Evolutionary conservation across 2,797 vertebrate species (phyloP), one percentile per base, ranked within the genome.

Genomic region (Mormyrus proboscirostris): DNA sequence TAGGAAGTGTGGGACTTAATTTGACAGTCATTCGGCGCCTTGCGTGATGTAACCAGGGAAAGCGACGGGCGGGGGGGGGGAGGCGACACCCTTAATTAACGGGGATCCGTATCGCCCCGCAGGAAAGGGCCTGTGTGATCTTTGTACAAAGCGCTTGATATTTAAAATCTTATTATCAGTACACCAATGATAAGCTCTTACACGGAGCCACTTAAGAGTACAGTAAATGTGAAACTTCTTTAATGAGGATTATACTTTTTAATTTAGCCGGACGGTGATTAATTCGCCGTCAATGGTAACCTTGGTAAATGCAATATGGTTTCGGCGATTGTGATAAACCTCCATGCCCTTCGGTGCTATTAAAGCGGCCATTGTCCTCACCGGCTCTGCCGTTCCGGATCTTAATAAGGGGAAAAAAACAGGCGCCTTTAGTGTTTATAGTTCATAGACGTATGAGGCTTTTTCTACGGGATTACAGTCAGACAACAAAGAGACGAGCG

Each of bases 281-380:
- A 91, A 92, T 93, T 91, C 89, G 91, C 92, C 92, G 92, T 92
- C 92, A 92, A 84, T 89, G 90, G 83, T 93, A 92, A 93, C 92
- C 91, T 92, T 93, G 91, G 89, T 89, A 90, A 91, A 92, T 91
- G 89, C 89, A 89, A 89, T 90, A 88, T 89, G 89, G 89, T 91
- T 92, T 91, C 87, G 90, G 90, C 84, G 90, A 89, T 90, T 91
- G 89, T 89, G 73, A 29, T 92, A 88, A 90, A 90, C 91, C 89
- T 90, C 59, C 88, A 89, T 89, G 88, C 55, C 90, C 88, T 89
- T 89, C 65, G 88, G 85, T 88, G 84, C 87, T 89, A 89, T 86
- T 91, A 89, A 92, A 93, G 87, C 91, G 89, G 91, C 84, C 73
- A 85, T 49, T 88, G 57, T 57, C 29, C 38, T 65, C 51, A 14